Base-by-base conservation (phyloP, 2,888 invertebrate species). In the Dendrolimus pini region DNA sequence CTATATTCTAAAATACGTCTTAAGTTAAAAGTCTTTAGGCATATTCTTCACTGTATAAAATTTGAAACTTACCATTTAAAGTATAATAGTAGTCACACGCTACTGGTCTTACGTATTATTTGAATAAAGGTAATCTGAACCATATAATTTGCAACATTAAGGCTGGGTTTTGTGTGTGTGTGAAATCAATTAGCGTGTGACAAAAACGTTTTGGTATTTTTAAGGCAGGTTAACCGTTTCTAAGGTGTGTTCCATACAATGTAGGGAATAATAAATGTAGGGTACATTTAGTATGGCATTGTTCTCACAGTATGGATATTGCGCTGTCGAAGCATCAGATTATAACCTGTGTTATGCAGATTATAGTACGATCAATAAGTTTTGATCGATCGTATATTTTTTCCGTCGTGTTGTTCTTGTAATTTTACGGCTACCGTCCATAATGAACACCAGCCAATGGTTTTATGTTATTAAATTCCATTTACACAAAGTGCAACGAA, bases 231-330 rank as follows among this genome's bases (percentile, higher is more conserved):
- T 59, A 59, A 55, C 53, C 13, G 56, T 54, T 13, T 59, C 47
- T 47, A 9, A 47, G 47, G 47, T 47, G 47, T 30, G 30, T 30
- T 58, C 54, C 54, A 56, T 56, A 55, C 53, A 59, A 59, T 56
- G 55, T 56, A 12, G 58, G 56, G 42, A 30, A 30, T 30, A 47
- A 59, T 54, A 55, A 52, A 41, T 52, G 41, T 54, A 41, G 57
- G 54, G 41, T 58, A 41, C 42, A 54, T 58, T 56, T 56, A 18
- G 30, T 56, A 47, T 54, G 41, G 76, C 70, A 80, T 83, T 82
- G 79, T 82, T 81, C 80, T 76, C 67, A 73, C 70, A 72, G 78
- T 73, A 75, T 74, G 71, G 74, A 72, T 72, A 65, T 65, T 69
- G 70, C 71, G 47, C 47, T 47, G 47, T 47, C 72, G 77, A 74